Conservation (phyloP, 2,888 invertebrate species). For the Helobdella robusta region DNA sequence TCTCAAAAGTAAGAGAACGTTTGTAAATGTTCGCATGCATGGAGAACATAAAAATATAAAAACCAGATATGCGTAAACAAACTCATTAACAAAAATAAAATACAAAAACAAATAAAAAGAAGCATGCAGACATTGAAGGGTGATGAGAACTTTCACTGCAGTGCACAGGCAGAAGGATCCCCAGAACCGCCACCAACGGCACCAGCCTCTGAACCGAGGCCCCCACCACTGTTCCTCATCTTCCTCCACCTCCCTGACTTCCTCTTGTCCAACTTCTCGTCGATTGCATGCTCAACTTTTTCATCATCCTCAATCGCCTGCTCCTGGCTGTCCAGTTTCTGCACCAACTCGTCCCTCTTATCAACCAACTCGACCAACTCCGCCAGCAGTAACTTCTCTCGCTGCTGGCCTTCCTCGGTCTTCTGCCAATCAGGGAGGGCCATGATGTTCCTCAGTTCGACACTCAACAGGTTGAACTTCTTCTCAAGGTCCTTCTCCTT, state of each 20-base stretch:
- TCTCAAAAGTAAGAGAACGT: too few species aligned
- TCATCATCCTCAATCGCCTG: constrained; percentile 59
- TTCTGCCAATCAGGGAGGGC: constrained; percentile 94
- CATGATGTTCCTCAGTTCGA: constrained; percentile 75
- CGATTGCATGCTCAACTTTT: background rate
- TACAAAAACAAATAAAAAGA: too few species aligned
- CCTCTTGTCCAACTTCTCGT: background rate
- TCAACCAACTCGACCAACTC: constrained; percentile 85
- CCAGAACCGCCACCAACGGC: too few species aligned
- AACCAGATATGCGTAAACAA: too few species aligned
- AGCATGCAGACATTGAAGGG: too few species aligned
- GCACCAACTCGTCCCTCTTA: constrained; percentile 88
- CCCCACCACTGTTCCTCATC: too few species aligned
- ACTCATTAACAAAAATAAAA: too few species aligned
- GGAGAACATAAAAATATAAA: too few species aligned
- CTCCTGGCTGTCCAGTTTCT: constrained; percentile 88
- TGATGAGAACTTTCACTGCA: too few species aligned
- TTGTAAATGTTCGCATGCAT: too few species aligned
- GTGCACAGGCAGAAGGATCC: too few species aligned
- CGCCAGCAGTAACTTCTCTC: constrained; percentile 75
- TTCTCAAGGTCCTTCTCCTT: constrained; percentile 88
- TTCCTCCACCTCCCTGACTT: background rate
- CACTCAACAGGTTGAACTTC: constrained; percentile 75
- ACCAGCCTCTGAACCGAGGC: too few species aligned
- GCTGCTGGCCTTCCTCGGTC: constrained; percentile 76